Evolutionary conservation across 1,140 invertebrate species (phyloP).

Genomic region (Limonius californicus): DNA sequence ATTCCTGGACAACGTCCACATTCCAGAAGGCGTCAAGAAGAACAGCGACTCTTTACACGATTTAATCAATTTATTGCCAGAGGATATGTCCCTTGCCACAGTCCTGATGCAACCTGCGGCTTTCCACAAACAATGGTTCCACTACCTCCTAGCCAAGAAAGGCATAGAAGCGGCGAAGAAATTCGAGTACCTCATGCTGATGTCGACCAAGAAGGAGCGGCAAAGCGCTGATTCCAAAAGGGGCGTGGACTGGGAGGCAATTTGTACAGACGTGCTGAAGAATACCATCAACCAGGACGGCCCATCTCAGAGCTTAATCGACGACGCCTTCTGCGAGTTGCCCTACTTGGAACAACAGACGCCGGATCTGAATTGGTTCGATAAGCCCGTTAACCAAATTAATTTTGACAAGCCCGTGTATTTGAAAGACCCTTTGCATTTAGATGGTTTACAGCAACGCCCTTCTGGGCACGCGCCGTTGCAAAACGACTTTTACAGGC

Average conservation of each 20-base stretch:
- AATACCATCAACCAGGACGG: neutral
- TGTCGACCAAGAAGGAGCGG: slow-evolving; percentile 35
- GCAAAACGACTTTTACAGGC: neutral
- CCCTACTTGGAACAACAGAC: slow-evolving; percentile 33
- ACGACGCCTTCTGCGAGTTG: slow-evolving; percentile 21
- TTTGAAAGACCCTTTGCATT: slow-evolving; percentile 19
- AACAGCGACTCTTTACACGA: slow-evolving; percentile 39
- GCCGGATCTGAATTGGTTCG: slow-evolving; percentile 37
- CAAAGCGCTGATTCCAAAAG: slow-evolving; percentile 22
- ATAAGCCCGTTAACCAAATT: slow-evolving; percentile 40
- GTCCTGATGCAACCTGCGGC: slow-evolving; percentile 40
- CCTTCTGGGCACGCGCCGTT: neutral
- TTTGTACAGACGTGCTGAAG: slow-evolving; percentile 23
- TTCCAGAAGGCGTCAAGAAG: slow-evolving; percentile 45
- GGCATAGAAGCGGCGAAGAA: slow-evolving; percentile 45
- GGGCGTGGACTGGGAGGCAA: slow-evolving; percentile 19
- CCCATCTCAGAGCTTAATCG: neutral
- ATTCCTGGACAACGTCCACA: slow-evolving; percentile 54
- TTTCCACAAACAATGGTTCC: slow-evolving; percentile 45
- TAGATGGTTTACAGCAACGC: neutral
- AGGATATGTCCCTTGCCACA: slow-evolving; percentile 44
- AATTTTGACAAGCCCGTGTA: slow-evolving; percentile 41
- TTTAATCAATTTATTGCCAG: slow-evolving; percentile 43
- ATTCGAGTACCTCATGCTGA: slow-evolving; percentile 44
- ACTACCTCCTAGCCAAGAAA: slow-evolving; percentile 46